Conservation (phyloP, 2,797 vertebrate genomes). For the Clarias pachynema region DNA sequence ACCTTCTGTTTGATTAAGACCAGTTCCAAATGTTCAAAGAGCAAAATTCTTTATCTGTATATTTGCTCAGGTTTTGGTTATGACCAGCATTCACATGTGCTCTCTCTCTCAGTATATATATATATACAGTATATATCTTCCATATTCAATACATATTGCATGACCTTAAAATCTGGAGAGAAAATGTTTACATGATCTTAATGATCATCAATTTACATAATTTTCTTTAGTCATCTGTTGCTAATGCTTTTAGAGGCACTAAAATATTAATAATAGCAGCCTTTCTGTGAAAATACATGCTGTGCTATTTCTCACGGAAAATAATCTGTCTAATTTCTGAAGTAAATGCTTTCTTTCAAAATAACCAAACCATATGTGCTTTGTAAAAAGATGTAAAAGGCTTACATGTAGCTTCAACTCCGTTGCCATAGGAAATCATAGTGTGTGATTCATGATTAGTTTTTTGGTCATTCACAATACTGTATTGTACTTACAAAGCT, state of each 20-base stretch:
- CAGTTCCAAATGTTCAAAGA: slow-evolving; percentile 43
- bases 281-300: slow-evolving; percentile 2
- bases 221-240: neutral
- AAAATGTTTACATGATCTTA: neutral
- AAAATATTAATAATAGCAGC: neutral
- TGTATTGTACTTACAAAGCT: neutral
- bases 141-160: neutral
- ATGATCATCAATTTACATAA: neutral
- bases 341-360: slow-evolving; percentile 24
- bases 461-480: neutral
- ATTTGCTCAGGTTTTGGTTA: neutral
- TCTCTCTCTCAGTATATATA: too few species aligned
- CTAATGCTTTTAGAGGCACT: neutral
- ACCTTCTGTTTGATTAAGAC: slow-evolving; percentile 46
- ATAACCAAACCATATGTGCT: slow-evolving; percentile 22
- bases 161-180: neutral
- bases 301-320: neutral
- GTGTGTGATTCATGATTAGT: neutral
- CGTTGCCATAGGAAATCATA: slow-evolving; percentile 3
- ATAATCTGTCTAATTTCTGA: slow-evolving; percentile 12
- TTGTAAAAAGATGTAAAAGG: slow-evolving; percentile 4
- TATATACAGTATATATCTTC: neutral
- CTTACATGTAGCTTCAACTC: neutral
- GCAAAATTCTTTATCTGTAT: slow-evolving; percentile 19
- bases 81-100: neutral